Evolutionary conservation across 2,113 vertebrate genomes (phyloP).

Genomic region (Clarias macrocephalus): DNA sequence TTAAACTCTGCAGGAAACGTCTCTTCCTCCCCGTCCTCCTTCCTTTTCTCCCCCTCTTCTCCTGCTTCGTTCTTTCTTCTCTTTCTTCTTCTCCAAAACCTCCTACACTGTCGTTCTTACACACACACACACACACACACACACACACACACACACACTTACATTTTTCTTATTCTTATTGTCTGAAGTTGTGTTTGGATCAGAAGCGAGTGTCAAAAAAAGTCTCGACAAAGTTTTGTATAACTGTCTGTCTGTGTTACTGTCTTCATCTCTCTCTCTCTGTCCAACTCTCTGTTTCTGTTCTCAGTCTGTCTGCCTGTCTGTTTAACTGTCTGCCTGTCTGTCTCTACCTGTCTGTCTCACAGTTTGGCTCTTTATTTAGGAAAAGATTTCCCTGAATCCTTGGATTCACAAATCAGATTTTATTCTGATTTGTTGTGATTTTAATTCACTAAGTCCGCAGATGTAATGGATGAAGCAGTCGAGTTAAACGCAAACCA

Average conservation of each 20-base stretch:
- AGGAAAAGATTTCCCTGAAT: background rate
- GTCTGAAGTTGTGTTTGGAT: too few relatives aligned
- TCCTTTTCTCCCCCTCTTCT: background rate
- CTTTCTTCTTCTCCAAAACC: background rate
- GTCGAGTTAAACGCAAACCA: background rate
- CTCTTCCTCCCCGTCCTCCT: background rate
- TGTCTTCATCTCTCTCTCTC: background rate
- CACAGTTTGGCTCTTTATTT: background rate
- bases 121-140: background rate
- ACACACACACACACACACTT: background rate
- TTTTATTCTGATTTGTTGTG: background rate
- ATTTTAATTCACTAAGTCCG: background rate
- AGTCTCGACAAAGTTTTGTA: background rate
- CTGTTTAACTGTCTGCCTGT: background rate
- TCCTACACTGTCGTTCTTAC: background rate
- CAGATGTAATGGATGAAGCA: background rate
- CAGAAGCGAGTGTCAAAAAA: too few relatives aligned
- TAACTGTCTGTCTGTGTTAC: conserved; percentile 14
- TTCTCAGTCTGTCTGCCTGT: background rate
- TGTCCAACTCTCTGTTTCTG: background rate
- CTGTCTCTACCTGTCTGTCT: background rate
- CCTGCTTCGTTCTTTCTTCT: background rate
- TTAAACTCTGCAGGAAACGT: conserved; percentile 41
- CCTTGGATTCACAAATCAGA: background rate
- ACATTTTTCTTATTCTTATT: background rate